Percentiles rank a stretch among this genome's conserved stretches.
phyloP scores from a whole-genome alignment of 1,140 invertebrate genomes.

The Leptoteleia sp. region DNA sequence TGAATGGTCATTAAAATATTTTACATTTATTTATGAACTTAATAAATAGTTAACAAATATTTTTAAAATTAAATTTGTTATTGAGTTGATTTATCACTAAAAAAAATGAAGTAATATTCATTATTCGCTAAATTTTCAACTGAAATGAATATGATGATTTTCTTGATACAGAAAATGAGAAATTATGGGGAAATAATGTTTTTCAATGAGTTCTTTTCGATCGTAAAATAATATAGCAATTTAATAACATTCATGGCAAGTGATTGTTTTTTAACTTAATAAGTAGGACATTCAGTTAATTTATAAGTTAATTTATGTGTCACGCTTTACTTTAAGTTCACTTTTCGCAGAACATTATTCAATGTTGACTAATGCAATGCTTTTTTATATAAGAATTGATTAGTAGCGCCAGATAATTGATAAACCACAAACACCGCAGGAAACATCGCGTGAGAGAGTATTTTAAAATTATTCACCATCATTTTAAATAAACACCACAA shows the following conservation, averaged over 20 bases:
- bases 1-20: no score
- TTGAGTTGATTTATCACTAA: no score
- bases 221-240: neutral
- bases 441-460: conserved; percentile 66
- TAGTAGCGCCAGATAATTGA: conserved; percentile 53
- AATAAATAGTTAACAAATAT: no score
- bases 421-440: conserved; percentile 59
- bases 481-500: conserved; percentile 52
- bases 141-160: no score
- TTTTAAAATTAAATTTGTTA: no score
- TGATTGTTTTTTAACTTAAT: conserved; percentile 1
- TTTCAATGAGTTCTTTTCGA: neutral
- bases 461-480: no score
- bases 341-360: no score
- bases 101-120: no score
- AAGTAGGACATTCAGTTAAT: conserved; percentile 9
- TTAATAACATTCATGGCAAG: neutral
- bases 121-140: no score
- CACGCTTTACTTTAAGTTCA: conserved; percentile 30
- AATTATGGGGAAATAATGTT: no score
- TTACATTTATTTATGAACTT: no score
- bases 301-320: conserved; percentile 26
- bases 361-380: conserved; percentile 48
- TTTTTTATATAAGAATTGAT: conserved; percentile 62
- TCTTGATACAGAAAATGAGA: no score